These are phyloP conservation scores for Odocoileus hemionus DNA, from an alignment of 2,113 vertebrate genomes.

Conservation along the genomic window DNA sequence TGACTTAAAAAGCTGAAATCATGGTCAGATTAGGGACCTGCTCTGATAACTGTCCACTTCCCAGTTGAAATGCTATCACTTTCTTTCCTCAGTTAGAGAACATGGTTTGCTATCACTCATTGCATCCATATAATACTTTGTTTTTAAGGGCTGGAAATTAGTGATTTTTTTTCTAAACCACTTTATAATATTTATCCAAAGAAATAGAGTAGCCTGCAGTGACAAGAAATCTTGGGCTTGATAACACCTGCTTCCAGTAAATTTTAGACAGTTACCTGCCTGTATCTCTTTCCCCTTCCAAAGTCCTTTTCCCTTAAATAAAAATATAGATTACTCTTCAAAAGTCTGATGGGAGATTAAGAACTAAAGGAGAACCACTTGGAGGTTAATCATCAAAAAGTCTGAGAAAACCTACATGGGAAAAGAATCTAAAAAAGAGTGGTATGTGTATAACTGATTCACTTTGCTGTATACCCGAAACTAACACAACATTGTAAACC, in stretches of 20 bases:
- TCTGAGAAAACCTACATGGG: background rate
- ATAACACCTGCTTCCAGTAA: background rate
- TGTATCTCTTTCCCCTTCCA: background rate
- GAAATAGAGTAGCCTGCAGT: background rate
- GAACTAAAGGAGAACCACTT: background rate
- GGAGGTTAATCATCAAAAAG: background rate
- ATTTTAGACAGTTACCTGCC: background rate
- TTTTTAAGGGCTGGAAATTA: background rate
- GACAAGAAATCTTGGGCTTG: background rate
- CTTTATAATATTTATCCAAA: background rate
- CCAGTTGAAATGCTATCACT: background rate
- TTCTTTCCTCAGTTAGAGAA: background rate
- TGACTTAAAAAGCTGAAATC: background rate
- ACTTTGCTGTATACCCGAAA: background rate
- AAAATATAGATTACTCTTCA: background rate
- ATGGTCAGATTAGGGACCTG: background rate
- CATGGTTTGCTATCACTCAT: background rate
- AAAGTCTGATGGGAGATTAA: background rate
- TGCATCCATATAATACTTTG: background rate
- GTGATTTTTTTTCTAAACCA: background rate
- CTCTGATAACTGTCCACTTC: background rate
- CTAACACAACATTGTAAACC: background rate
- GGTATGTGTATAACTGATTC: background rate
- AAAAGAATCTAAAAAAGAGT: background rate
- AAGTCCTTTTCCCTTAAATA: background rate